These are phyloP conservation scores for Dasypogon diadema DNA, from an alignment of 2,888 invertebrate genomes.

Conservation along the genomic window DNA sequence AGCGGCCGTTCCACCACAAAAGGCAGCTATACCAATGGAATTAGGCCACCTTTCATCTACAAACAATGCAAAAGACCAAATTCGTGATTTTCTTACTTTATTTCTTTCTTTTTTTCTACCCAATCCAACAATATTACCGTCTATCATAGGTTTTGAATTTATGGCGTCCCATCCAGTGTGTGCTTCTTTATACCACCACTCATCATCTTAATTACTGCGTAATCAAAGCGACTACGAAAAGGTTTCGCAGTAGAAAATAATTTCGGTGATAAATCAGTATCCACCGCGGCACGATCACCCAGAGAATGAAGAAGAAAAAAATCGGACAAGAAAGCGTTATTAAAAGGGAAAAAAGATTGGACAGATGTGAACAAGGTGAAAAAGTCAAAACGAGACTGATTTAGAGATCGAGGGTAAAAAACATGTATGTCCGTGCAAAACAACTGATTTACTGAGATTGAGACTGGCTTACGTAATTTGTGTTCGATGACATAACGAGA, in stretches of 20 bases:
- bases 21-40: background rate
- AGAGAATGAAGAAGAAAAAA: background rate
- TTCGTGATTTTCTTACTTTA: background rate
- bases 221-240: background rate
- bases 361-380: background rate
- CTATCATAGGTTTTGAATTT: background rate
- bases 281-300: conserved; percentile 1
- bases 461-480: background rate
- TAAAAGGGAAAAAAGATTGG: background rate
- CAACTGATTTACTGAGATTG: background rate
- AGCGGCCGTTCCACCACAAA: background rate
- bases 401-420: background rate
- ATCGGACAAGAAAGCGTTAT: background rate
- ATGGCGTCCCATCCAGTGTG: too few relatives aligned
- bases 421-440: background rate
- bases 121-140: background rate
- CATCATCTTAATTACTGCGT: conserved; percentile 19
- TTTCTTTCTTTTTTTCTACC: too few relatives aligned
- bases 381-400: background rate
- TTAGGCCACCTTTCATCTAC: background rate
- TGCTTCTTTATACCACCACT: background rate
- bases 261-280: conserved; percentile 5
- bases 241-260: background rate
- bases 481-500: background rate
- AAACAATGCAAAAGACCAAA: conserved; percentile 1